A percentile compares a stretch with the other conserved stretches of the same genome.
phyloP scores from a whole-genome alignment of 2,888 invertebrate species.

The Gastracanthus pulcherrimus region DNA sequence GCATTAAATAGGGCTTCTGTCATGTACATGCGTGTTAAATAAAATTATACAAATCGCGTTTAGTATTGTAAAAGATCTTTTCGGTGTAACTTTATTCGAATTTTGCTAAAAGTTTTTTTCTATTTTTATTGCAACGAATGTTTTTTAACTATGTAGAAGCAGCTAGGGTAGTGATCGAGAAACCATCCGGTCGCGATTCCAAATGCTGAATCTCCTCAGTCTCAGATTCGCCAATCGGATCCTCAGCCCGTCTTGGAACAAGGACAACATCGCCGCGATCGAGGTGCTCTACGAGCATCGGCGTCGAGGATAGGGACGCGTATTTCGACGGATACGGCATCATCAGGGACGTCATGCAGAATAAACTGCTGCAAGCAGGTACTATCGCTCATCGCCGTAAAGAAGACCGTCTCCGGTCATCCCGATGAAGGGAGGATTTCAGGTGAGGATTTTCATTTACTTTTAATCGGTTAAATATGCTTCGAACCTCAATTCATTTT shows the following conservation, averaged over 20 bases:
- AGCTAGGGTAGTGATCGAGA: constrained; percentile 45
- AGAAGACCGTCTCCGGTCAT: constrained; percentile 23
- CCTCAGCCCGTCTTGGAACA: constrained; percentile 27
- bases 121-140: too few relatives aligned
- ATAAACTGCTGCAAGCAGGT: constrained; percentile 46
- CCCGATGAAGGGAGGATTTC: constrained; percentile 21
- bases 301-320: constrained; percentile 39
- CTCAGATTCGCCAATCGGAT: constrained; percentile 46
- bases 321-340: constrained; percentile 45
- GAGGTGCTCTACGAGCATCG: constrained; percentile 34
- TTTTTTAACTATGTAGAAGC: too few relatives aligned
- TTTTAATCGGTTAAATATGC: too few relatives aligned
- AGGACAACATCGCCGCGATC: constrained; percentile 27
- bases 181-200: constrained; percentile 45
- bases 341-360: constrained; percentile 55
- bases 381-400: too few relatives aligned
- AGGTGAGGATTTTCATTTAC: constrained; percentile 26
- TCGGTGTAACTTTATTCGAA: too few relatives aligned
- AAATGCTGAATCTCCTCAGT: constrained; percentile 19
- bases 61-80: too few relatives aligned
- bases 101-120: too few relatives aligned
- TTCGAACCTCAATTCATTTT: too few relatives aligned
- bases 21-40: too few relatives aligned
- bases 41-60: too few relatives aligned
- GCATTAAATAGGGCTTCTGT: too few relatives aligned